phyloP scores from a whole-genome alignment of 2,888 invertebrate genomes.

The Nemapogon koenigi region DNA sequence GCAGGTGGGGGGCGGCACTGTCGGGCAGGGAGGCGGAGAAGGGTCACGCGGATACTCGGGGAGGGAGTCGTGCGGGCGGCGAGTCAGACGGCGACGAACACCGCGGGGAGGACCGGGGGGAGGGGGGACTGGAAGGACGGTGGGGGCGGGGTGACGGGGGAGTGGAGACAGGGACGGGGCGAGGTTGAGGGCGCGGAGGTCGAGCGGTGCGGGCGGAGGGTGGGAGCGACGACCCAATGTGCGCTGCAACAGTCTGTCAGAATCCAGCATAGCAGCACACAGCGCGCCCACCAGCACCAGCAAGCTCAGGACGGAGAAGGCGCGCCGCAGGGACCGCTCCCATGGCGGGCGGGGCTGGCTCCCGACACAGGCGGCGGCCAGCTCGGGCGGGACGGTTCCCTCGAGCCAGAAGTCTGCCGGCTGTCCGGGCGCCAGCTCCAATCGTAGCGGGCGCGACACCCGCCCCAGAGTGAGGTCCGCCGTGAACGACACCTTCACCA shows the following conservation, averaged over 20 bases:
- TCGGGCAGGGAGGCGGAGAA: conserved; percentile 14
- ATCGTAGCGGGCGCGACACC: conserved; percentile 27
- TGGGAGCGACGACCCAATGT: conserved; percentile 22
- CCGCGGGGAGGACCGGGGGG: conserved; percentile 15
- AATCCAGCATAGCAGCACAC: conserved; percentile 29
- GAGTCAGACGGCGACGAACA: not conserved
- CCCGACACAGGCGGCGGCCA: conserved; percentile 27
- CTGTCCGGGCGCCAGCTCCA: conserved; percentile 22
- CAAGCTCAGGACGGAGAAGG: conserved; percentile 41
- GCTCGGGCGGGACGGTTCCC: conserved; percentile 18
- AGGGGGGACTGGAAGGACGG: conserved; percentile 10
- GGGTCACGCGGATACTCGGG: too few species aligned
- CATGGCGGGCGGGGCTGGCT: conserved; percentile 44
- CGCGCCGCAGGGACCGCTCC: conserved; percentile 60
- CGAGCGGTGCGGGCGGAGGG: conserved; percentile 9
- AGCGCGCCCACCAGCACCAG: conserved; percentile 32
- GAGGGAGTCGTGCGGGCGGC: not conserved
- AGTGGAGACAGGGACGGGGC: not conserved
- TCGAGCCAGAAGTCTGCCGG: too few species aligned
- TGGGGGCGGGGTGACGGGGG: conserved; percentile 1
- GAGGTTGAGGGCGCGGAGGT: conserved; percentile 13
- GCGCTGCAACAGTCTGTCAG: conserved; percentile 23
- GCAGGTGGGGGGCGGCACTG: not conserved
- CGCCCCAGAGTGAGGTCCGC: conserved; percentile 14
- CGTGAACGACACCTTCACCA: not conserved